A percentile compares a stretch with the other conserved stretches of the same genome.
Evolutionary conservation across 2,797 vertebrate genomes (phyloP).

Genomic region (Microctenopoma lineatum): DNA sequence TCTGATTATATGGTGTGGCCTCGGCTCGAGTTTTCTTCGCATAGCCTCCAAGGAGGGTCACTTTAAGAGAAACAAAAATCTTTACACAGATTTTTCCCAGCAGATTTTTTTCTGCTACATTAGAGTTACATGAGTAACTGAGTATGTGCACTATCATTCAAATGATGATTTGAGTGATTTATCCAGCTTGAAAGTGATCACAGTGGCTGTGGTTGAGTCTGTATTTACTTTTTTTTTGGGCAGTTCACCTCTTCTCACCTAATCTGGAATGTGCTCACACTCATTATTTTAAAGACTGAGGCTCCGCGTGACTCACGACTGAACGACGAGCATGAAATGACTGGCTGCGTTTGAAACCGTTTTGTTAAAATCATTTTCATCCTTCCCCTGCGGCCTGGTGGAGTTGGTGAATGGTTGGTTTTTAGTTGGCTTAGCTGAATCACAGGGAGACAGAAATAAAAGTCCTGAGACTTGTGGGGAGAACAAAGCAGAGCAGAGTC

Average conservation of each 20-base stretch:
- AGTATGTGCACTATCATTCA: too few relatives aligned
- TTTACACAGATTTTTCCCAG: neutral
- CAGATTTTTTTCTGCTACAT: slow-evolving; percentile 1
- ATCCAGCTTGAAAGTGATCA: too few relatives aligned
- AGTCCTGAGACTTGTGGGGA: slow-evolving; percentile 22
- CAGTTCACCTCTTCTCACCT: slow-evolving; percentile 14
- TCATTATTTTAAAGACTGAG: slow-evolving; percentile 30
- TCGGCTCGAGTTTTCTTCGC: slow-evolving; percentile 9
- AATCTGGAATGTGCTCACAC: slow-evolving; percentile 4
- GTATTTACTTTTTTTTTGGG: neutral
- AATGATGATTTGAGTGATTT: too few relatives aligned
- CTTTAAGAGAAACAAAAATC: neutral
- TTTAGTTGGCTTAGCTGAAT: slow-evolving; percentile 49
- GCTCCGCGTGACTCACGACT: slow-evolving; percentile 22
- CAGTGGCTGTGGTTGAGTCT: neutral
- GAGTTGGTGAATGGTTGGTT: slow-evolving; percentile 22
- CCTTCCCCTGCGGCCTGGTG: slow-evolving; percentile 26
- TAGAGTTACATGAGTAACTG: neutral
- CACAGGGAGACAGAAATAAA: slow-evolving; percentile 37
- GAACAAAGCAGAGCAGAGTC: slow-evolving; percentile 39
- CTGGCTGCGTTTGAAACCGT: slow-evolving; percentile 21
- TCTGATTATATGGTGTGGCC: slow-evolving; percentile 28
- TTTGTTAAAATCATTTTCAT: slow-evolving; percentile 55
- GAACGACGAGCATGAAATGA: slow-evolving; percentile 26
- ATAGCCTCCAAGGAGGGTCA: neutral